Conservation (phyloP, 2,888 invertebrate genomes). For the Cantharis flavilabris region DNA sequence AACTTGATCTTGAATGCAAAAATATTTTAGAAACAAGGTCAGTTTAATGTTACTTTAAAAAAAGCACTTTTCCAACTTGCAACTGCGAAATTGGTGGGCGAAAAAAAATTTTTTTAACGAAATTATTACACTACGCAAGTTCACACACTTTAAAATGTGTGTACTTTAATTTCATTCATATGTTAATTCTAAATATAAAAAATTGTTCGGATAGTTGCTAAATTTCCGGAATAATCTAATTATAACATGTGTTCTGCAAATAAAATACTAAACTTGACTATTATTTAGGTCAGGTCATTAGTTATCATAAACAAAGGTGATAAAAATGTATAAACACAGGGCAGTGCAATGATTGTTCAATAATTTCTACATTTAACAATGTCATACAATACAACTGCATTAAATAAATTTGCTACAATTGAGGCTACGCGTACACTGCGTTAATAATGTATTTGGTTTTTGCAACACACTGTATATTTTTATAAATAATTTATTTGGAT, state of each 20-base stretch:
- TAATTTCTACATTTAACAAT: background rate
- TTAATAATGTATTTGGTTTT: background rate
- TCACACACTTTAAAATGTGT: background rate
- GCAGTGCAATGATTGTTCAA: background rate
- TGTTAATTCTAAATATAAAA: background rate
- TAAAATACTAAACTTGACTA: background rate
- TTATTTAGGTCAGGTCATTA: slow-evolving; percentile 1
- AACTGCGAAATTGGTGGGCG: background rate
- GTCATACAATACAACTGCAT: background rate
- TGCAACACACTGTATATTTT: background rate
- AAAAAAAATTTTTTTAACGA: background rate
- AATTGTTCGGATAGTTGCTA: background rate
- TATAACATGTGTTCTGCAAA: background rate
- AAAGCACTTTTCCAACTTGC: background rate
- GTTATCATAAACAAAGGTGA: background rate
- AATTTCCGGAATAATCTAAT: background rate
- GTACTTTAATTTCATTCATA: background rate
- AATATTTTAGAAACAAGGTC: background rate
- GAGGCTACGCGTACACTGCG: background rate
- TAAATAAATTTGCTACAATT: background rate
- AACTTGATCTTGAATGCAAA: background rate
- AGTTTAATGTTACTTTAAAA: background rate
- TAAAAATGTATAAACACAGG: background rate
- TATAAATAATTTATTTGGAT: background rate
- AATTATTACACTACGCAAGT: background rate